Evolutionary conservation across 2,113 vertebrate species (phyloP).

Genomic region (Cyphomyrus plagiostoma): DNA sequence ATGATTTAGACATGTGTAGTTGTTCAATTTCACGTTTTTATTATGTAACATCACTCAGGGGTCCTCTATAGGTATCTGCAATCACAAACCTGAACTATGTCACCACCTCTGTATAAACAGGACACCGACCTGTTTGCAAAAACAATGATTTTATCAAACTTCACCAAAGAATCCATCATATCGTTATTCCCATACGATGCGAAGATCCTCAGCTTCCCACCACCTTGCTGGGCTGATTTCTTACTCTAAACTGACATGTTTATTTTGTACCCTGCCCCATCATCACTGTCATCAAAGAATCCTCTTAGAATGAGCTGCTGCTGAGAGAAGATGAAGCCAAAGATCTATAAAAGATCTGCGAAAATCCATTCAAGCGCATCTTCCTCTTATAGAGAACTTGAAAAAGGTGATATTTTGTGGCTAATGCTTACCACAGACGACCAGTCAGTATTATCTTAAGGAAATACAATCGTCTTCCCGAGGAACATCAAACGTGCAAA

Average conservation of each 20-base stretch:
- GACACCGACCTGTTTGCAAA: neutral
- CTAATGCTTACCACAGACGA: neutral
- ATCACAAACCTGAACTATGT: neutral
- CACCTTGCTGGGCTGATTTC: neutral
- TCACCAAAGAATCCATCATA: neutral
- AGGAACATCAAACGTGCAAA: neutral
- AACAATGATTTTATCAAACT: neutral
- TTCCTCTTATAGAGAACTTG: neutral
- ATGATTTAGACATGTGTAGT: neutral
- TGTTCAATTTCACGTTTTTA: neutral
- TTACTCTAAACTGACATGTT: neutral
- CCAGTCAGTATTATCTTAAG: neutral
- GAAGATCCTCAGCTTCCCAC: neutral
- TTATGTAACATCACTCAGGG: neutral
- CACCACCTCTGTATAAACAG: neutral
- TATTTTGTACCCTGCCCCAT: neutral
- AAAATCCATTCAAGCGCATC: neutral
- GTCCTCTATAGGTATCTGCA: neutral
- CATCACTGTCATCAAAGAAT: neutral
- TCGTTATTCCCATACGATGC: neutral
- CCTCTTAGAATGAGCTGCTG: neutral
- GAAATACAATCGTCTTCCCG: neutral
- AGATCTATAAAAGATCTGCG: neutral
- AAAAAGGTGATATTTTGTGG: neutral
- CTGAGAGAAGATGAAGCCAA: neutral